Base-by-base conservation (phyloP, 2,888 invertebrate species). In the Daptonema setosum region DNA sequence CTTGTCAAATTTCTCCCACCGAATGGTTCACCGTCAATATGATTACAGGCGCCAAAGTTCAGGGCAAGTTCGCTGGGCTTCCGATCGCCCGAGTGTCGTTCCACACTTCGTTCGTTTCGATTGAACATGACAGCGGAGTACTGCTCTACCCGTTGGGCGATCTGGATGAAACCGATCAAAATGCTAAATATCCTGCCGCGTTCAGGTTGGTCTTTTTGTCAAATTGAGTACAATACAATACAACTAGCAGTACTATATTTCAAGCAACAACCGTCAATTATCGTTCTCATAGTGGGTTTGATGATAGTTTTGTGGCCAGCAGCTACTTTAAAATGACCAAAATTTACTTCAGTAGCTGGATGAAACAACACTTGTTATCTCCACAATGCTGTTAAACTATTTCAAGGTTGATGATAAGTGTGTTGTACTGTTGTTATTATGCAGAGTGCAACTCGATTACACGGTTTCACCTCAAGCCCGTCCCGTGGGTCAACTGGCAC, bases 91-190 rank as follows among this genome's bases (percentile, higher is more conserved):
- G 62, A 57, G 63, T 51, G 58, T 56, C 61, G 30, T 81, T 91
- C 66, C 85, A 91, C 71, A 84, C 88, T 8, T 90, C 90, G 54
- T 87, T 83, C 71, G 48, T 60, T 28, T 57, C 5, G n/a, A 22
- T 5, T 22, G 47, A 47, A 5, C 5, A 8, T 11, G 3, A 54
- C 25, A 8, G 5, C 25, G 24, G 8, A 3, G 50, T 26, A 11
- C 2, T 60, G 43, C 43, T 52, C 11, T 61, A 58, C 50, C 55
- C 35, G 17, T 53, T 50, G 5, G 58, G 56, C 25, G 63, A 65
- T 28, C 51, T 65, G 53, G 65, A 65, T 55, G 55, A 58, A 11
- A 26, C 45, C 14, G 61, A 59, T 50, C 62, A 61, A 28, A 57
- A 56, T 43, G 25, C 35, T 14, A 56, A 57, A 28, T 56, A 62